Percentiles rank a stretch among this genome's conserved stretches.
These are phyloP conservation scores for Neosilurus mollespiculum DNA, from an alignment of 2,797 vertebrate genomes.

Conservation along the genomic window DNA sequence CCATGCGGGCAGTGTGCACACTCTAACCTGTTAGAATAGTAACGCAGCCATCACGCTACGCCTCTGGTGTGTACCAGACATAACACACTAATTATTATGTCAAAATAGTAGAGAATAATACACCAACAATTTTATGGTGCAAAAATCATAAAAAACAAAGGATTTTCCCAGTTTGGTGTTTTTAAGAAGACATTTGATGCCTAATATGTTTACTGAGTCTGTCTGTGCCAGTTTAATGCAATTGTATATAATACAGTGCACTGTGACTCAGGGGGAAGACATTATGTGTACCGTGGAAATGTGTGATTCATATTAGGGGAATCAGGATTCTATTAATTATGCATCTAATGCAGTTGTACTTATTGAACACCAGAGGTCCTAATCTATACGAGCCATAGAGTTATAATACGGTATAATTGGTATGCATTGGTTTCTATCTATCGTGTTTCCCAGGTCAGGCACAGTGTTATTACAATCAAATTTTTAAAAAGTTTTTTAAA, in stretches of 20 bases:
- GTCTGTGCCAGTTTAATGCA: not conserved
- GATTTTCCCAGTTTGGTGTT: not conserved
- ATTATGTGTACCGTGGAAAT: not conserved
- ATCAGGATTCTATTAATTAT: not conserved
- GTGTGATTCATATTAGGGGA: not conserved
- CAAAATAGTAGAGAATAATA: not conserved
- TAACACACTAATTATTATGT: not conserved
- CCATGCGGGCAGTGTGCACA: too few species aligned
- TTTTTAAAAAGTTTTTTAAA: too few species aligned
- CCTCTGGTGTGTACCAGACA: too few species aligned
- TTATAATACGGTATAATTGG: not conserved
- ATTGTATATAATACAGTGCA: not conserved
- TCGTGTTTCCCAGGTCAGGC: too few species aligned
- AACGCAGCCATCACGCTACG: too few species aligned
- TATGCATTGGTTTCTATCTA: not conserved
- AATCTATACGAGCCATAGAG: not conserved
- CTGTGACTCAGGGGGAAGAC: too few species aligned
- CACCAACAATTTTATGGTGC: too few species aligned
- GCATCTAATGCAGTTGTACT: not conserved
- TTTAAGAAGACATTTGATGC: not conserved
- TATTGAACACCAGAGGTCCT: conserved; percentile 12
- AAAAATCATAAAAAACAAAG: not conserved
- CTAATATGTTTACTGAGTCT: not conserved
- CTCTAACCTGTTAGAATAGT: too few species aligned
- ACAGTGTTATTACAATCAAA: too few species aligned